These are phyloP conservation scores for Drosophila maculinotata DNA, from an alignment of 2,888 invertebrate genomes.

Conservation along the genomic window DNA sequence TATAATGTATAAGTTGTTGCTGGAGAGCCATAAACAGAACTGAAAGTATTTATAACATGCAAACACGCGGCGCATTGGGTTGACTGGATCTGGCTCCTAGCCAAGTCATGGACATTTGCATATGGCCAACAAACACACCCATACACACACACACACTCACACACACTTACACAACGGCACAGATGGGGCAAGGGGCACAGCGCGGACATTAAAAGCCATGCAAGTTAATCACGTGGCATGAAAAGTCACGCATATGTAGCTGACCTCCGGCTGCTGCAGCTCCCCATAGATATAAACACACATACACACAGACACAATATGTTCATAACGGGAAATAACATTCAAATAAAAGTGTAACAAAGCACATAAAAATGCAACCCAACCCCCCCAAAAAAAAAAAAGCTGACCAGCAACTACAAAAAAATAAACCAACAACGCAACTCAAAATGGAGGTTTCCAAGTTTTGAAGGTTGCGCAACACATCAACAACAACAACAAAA, in stretches of 20 bases:
- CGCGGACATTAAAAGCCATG: conserved; percentile 50
- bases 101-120: conserved; percentile 63
- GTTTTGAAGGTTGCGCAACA: conserved; percentile 52
- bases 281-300: conserved; percentile 17
- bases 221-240: conserved; percentile 77
- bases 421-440: conserved; percentile 13
- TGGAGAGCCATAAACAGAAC: conserved; percentile 66
- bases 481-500: conserved; percentile 17
- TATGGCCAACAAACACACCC: conserved; percentile 28
- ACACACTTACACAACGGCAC: not conserved
- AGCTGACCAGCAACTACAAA: not conserved
- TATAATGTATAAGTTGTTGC: conserved; percentile 39
- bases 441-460: conserved; percentile 40
- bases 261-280: conserved; percentile 47
- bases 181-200: conserved; percentile 19
- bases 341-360: conserved; percentile 45
- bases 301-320: conserved; percentile 2
- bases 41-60: conserved; percentile 75
- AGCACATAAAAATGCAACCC: conserved; percentile 31
- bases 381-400: conserved; percentile 5
- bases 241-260: conserved; percentile 67
- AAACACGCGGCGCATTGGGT: conserved; percentile 63
- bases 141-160: conserved; percentile 4
- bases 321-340: conserved; percentile 16
- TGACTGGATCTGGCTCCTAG: conserved; percentile 32